A percentile compares a stretch with the other conserved stretches of the same genome.
These are phyloP conservation scores for Cheilosia vernalis DNA, from an alignment of 2,888 invertebrate genomes.

Conservation along the genomic window DNA sequence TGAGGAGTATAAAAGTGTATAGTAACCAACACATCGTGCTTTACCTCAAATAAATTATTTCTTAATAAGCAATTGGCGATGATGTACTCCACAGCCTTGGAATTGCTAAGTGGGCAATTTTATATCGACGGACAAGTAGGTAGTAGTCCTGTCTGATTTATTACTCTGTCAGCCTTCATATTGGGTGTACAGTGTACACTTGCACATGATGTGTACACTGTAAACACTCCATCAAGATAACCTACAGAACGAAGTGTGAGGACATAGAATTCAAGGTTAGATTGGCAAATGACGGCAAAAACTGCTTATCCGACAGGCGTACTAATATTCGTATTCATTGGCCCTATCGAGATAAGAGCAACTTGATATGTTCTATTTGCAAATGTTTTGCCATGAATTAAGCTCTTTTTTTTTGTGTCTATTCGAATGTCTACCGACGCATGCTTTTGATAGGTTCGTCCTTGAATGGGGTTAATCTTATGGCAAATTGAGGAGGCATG, in stretches of 20 bases:
- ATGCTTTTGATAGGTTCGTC: constrained; percentile 16
- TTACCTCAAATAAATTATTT: constrained; percentile 6
- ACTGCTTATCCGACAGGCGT: not conserved
- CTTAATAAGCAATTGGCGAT: constrained; percentile 26
- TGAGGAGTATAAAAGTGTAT: not conserved
- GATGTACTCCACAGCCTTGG: constrained; percentile 38
- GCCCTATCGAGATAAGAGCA: constrained; percentile 39
- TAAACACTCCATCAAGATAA: constrained; percentile 39
- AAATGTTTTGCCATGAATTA: constrained; percentile 17
- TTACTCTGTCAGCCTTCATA: constrained; percentile 36
- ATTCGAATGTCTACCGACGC: not conserved
- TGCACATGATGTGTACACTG: constrained; percentile 15
- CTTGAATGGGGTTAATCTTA: not conserved
- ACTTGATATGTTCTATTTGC: constrained; percentile 34
- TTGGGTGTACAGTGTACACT: constrained; percentile 32
- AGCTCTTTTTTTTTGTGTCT: not conserved
- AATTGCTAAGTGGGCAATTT: constrained; percentile 20
- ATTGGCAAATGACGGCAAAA: constrained; percentile 27
- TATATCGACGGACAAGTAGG: constrained; percentile 18
- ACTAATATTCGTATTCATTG: constrained; percentile 38
- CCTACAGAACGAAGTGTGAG: constrained; percentile 45
- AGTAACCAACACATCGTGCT: not conserved
- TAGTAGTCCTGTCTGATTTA: constrained; percentile 44
- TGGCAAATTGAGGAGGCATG: not conserved
- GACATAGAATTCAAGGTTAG: constrained; percentile 41